phyloP scores from a whole-genome alignment of 2,888 invertebrate genomes.

The Thereva nobilitata region DNA sequence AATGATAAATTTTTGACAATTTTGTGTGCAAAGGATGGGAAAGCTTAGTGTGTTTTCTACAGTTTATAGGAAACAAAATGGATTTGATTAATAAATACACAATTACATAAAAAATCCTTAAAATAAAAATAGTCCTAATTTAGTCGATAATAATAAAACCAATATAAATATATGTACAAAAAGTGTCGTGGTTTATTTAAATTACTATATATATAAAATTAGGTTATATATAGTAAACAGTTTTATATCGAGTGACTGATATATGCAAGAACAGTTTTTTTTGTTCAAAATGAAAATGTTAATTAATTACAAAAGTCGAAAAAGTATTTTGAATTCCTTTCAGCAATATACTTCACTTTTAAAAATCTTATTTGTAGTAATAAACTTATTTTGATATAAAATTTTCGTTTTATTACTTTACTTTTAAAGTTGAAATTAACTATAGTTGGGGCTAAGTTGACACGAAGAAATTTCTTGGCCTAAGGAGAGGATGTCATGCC shows the following conservation, averaged over 20 bases:
- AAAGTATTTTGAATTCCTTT: conserved; percentile 30
- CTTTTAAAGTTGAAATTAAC: too few species aligned
- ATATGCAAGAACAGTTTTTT: conserved; percentile 24
- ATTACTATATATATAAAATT: conserved; percentile 26
- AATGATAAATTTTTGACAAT: conserved; percentile 25
- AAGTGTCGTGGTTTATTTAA: conserved; percentile 41
- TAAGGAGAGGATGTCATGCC: too few species aligned
- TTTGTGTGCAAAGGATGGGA: conserved; percentile 21
- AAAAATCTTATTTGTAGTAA: conserved; percentile 27
- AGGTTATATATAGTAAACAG: conserved; percentile 29
- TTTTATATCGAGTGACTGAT: conserved; percentile 29
- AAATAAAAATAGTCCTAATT: conserved; percentile 32
- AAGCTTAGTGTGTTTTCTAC: conserved; percentile 14
- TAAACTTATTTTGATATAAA: conserved; percentile 34
- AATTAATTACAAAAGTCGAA: conserved; percentile 15
- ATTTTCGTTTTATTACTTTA: not conserved
- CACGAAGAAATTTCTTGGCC: too few species aligned
- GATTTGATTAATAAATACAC: conserved; percentile 30
- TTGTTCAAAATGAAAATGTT: conserved; percentile 17
- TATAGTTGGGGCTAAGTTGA: too few species aligned
- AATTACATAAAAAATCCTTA: conserved; percentile 24
- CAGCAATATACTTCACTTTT: conserved; percentile 19
- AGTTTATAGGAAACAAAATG: conserved; percentile 18
- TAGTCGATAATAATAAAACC: conserved; percentile 33
- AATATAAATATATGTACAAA: conserved; percentile 39